These are phyloP conservation scores for Pristionchus mayeri DNA, from an alignment of 2,888 invertebrate genomes.

Conservation along the genomic window DNA sequence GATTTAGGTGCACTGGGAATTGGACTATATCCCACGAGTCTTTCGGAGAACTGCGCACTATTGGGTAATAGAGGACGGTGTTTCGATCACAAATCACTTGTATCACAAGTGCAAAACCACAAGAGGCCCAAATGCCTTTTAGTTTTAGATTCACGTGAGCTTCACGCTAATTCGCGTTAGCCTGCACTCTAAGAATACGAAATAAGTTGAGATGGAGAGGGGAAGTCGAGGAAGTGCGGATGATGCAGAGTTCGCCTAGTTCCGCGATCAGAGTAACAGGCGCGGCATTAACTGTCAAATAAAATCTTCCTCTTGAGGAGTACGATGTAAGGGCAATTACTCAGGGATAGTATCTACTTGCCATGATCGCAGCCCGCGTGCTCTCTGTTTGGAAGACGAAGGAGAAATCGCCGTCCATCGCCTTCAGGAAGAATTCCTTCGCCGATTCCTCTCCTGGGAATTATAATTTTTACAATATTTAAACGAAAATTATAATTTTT, in stretches of 20 bases:
- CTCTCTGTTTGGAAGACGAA: conserved; percentile 11
- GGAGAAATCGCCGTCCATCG: conserved; percentile 9
- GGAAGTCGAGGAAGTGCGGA: background rate
- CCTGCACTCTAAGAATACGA: no score
- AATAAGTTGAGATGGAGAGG: no score
- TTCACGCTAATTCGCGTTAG: no score
- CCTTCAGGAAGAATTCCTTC: background rate
- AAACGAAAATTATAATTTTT: background rate
- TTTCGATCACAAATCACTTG: no score
- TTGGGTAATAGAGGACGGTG: no score
- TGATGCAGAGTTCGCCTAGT: background rate
- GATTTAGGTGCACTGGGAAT: background rate
- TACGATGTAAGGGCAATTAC: background rate
- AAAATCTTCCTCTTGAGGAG: background rate
- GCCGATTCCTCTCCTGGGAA: background rate
- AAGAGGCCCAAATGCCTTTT: no score
- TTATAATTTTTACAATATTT: background rate
- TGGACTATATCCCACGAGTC: background rate
- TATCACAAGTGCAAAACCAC: no score
- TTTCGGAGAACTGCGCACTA: no score
- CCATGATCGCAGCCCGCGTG: background rate
- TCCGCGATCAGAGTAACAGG: background rate
- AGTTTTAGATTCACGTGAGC: no score
- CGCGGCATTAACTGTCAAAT: background rate
- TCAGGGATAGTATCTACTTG: background rate